Evolutionary conservation across 2,888 invertebrate species (phyloP).

Genomic region (Palloptera scutellata): DNA sequence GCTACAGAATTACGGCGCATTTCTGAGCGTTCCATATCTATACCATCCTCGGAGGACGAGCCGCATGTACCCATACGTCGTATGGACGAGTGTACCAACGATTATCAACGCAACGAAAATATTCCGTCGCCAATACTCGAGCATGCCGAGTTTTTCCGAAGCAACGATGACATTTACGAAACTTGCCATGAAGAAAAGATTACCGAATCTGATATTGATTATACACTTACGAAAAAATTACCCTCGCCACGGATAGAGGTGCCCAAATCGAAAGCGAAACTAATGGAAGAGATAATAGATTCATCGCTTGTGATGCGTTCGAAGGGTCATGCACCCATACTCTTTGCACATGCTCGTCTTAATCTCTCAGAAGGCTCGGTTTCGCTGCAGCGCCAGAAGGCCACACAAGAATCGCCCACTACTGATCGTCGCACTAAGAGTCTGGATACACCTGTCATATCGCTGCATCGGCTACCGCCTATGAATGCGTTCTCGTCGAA

Average conservation of each 20-base stretch:
- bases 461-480: constrained; percentile 79
- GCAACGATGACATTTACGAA: constrained; percentile 67
- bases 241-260: constrained; percentile 43
- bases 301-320: constrained; percentile 74
- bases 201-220: constrained; percentile 69
- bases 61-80: constrained; percentile 70
- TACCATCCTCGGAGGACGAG: constrained; percentile 79
- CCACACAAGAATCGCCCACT: constrained; percentile 77
- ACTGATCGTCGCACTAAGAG: constrained; percentile 82
- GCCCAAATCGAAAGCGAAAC: constrained; percentile 65
- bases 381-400: constrained; percentile 78
- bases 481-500: constrained; percentile 88
- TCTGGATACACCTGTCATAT: constrained; percentile 83
- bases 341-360: constrained; percentile 81
- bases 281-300: constrained; percentile 73
- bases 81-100: constrained; percentile 69
- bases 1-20: constrained; percentile 75
- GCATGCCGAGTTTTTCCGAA: constrained; percentile 70
- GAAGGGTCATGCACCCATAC: constrained; percentile 77
- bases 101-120: constrained; percentile 70
- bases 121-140: constrained; percentile 72
- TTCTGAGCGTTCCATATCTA: constrained; percentile 78
- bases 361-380: constrained; percentile 86
- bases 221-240: constrained; percentile 58
- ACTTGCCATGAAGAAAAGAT: constrained; percentile 64